Evolutionary conservation across 2,797 vertebrate genomes (phyloP).

Genomic region (Poeciliopsis gracilis): DNA sequence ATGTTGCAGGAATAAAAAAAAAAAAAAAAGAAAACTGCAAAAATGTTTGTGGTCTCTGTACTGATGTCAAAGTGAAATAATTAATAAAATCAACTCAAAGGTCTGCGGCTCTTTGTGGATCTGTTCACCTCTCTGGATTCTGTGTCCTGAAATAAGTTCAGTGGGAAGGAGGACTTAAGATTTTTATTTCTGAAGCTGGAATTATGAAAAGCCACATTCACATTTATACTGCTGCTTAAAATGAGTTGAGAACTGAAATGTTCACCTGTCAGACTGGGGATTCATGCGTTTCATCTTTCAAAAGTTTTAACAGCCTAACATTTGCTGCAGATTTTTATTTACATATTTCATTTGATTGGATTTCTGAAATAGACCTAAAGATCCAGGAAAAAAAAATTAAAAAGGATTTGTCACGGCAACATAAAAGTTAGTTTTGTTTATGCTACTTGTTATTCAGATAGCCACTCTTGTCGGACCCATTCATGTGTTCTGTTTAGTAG

Average conservation of each 20-base stretch:
- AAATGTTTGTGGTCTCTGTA: conserved; percentile 78
- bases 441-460: neutral
- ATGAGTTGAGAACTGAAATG: neutral
- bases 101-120: conserved; percentile 25
- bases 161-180: conserved; percentile 38
- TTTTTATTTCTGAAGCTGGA: conserved; percentile 10
- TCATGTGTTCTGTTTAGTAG: neutral
- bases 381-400: neutral
- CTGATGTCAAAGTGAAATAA: conserved; percentile 82
- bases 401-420: neutral
- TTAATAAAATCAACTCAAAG: conserved; percentile 82
- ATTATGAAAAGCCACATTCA: conserved; percentile 19
- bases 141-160: conserved; percentile 22
- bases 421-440: neutral
- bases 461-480: neutral
- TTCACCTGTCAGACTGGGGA: neutral
- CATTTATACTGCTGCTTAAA: neutral
- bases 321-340: neutral
- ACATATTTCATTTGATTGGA: neutral
- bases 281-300: neutral
- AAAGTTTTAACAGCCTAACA: neutral
- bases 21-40: conserved; percentile 43
- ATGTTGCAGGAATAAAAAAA: conserved; percentile 47
- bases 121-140: conserved; percentile 2
- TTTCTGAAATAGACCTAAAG: neutral